These are phyloP conservation scores for Drosophila testacea DNA, from an alignment of 2,888 invertebrate genomes.

Conservation along the genomic window DNA sequence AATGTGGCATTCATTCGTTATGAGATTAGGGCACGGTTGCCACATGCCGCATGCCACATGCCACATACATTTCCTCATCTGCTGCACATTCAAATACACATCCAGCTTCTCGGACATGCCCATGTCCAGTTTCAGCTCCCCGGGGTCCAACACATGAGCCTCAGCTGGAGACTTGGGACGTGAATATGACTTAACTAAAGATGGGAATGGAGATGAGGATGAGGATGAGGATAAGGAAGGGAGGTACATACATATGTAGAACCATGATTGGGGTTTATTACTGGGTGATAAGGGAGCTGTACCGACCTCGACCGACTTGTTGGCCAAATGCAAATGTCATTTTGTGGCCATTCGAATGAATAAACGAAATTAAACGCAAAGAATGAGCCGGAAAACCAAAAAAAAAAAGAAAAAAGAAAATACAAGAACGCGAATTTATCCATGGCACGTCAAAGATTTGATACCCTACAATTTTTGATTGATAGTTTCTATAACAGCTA, in stretches of 20 bases:
- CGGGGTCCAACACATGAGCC: conserved; percentile 42
- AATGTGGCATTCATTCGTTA: conserved; percentile 82
- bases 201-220: background rate
- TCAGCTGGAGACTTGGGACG: conserved; percentile 39
- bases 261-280: conserved; percentile 6
- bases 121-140: conserved; percentile 38
- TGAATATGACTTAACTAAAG: conserved; percentile 18
- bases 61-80: conserved; percentile 9
- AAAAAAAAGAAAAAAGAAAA: background rate
- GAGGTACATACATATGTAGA: too few species aligned
- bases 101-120: conserved; percentile 3
- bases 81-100: conserved; percentile 3
- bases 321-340: conserved; percentile 82
- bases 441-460: too few species aligned
- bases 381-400: conserved; percentile 45
- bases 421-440: too few species aligned
- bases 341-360: conserved; percentile 84
- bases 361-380: conserved; percentile 83
- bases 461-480: too few species aligned
- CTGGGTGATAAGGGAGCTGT: background rate
- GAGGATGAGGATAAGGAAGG: background rate
- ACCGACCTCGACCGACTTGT: conserved; percentile 16
- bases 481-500: too few species aligned
- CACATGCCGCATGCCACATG: conserved; percentile 21
- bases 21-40: conserved; percentile 66